These are phyloP conservation scores for Aphidius gifuensis DNA, from an alignment of 1,140 invertebrate species.

Conservation along the genomic window DNA sequence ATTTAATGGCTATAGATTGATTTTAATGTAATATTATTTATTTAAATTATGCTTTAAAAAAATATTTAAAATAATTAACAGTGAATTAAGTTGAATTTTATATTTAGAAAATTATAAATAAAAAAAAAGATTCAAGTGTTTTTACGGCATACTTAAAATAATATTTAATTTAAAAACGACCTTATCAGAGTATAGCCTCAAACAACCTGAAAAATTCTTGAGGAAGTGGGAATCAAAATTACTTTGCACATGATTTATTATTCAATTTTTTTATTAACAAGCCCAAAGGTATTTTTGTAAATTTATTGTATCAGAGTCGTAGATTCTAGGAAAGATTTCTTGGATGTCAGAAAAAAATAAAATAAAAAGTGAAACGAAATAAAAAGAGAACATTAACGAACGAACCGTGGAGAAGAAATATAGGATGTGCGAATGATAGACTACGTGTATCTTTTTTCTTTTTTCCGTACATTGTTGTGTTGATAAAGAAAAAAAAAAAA, in stretches of 20 bases:
- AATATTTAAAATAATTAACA: too few relatives aligned
- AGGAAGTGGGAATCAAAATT: too few relatives aligned
- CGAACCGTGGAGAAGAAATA: not conserved
- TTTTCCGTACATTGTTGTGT: not conserved
- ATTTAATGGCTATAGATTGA: too few relatives aligned
- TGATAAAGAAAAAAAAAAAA: not conserved
- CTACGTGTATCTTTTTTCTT: not conserved
- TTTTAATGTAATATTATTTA: too few relatives aligned
- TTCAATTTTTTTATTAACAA: constrained; percentile 21
- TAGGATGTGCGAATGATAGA: constrained; percentile 4
- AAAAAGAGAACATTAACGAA: not conserved
- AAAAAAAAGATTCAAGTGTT: too few relatives aligned
- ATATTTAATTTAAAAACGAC: too few relatives aligned
- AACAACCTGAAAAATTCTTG: too few relatives aligned
- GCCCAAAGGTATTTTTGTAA: not conserved
- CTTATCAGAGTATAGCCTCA: too few relatives aligned
- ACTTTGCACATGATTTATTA: constrained; percentile 19
- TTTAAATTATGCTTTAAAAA: too few relatives aligned
- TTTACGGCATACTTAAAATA: too few relatives aligned
- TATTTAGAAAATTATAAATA: too few relatives aligned
- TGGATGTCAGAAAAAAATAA: constrained; percentile 5
- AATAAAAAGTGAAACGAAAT: not conserved
- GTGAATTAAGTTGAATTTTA: too few relatives aligned
- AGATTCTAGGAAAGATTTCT: constrained; percentile 20
- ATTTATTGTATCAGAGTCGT: constrained; percentile 19